These are phyloP conservation scores for Danionella dracula DNA, from an alignment of 2,797 vertebrate genomes.

Conservation along the genomic window DNA sequence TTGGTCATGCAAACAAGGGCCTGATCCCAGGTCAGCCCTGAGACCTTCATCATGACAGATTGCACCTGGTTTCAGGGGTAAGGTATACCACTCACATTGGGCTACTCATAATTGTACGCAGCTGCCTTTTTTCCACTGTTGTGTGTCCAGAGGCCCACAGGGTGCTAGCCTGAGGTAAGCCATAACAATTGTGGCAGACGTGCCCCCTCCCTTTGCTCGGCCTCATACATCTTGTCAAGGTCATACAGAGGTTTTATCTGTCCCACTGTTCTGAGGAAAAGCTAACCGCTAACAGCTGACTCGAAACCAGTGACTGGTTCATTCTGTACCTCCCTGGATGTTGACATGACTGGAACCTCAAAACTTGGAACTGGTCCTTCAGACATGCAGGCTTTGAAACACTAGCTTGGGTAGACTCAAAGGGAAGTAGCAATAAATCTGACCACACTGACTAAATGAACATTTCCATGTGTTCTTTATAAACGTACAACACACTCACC, in stretches of 20 bases:
- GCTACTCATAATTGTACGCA: constrained; percentile 27
- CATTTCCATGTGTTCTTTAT: background rate
- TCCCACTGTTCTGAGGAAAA: background rate
- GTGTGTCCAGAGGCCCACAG: constrained; percentile 28
- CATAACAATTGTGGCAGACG: constrained; percentile 13
- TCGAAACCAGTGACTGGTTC: background rate
- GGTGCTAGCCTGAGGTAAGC: constrained; percentile 4
- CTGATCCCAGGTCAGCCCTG: constrained; percentile 27
- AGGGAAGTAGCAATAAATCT: background rate
- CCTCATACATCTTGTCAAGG: constrained; percentile 38
- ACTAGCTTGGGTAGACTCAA: background rate
- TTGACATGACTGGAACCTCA: background rate
- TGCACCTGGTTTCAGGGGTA: constrained; percentile 31
- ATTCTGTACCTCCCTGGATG: background rate
- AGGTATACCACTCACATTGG: constrained; percentile 23
- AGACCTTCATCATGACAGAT: constrained; percentile 31
- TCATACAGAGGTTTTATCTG: constrained; percentile 29
- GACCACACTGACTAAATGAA: background rate
- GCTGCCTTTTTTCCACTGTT: constrained; percentile 20
- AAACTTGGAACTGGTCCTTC: background rate
- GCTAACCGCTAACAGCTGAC: constrained; percentile 35
- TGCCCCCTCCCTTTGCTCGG: background rate
- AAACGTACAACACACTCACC: background rate
- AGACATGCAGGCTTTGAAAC: background rate
- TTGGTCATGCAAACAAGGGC: constrained; percentile 38